Conservation (phyloP, 2,888 invertebrate species). For the Protodeltote pygarga region DNA sequence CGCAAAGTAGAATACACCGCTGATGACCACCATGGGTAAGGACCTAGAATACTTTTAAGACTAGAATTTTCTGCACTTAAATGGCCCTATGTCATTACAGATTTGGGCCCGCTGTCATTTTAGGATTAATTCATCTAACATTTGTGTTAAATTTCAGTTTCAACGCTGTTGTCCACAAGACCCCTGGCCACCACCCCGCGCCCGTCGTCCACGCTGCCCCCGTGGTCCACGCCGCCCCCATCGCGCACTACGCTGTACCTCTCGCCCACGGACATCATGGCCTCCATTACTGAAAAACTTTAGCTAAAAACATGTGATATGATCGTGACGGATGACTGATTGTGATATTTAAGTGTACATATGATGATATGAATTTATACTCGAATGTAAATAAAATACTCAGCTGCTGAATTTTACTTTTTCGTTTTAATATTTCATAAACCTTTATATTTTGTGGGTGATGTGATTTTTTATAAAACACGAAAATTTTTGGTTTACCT, state of each 20-base stretch:
- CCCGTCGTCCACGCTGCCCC: conserved; percentile 71
- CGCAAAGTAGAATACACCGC: conserved; percentile 89
- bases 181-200: conserved; percentile 81
- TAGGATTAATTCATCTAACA: no score
- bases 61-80: no score
- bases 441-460: neutral
- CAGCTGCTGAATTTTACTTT: conserved; percentile 77
- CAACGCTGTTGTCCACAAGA: conserved; percentile 86
- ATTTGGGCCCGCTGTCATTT: no score
- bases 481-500: no score
- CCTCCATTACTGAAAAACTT: conserved; percentile 72
- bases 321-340: conserved; percentile 79
- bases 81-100: no score
- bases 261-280: conserved; percentile 79
- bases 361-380: conserved; percentile 74
- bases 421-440: conserved; percentile 41
- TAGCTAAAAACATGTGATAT: conserved; percentile 66
- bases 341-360: conserved; percentile 86
- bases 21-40: conserved; percentile 88
- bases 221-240: conserved; percentile 68
- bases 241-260: conserved; percentile 63
- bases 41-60: no score
- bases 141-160: conserved; percentile 66
- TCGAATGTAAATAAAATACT: conserved; percentile 82
- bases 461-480: neutral